Conservation (phyloP, 2,888 invertebrate species). For the Melikaiella ostensackeni region DNA sequence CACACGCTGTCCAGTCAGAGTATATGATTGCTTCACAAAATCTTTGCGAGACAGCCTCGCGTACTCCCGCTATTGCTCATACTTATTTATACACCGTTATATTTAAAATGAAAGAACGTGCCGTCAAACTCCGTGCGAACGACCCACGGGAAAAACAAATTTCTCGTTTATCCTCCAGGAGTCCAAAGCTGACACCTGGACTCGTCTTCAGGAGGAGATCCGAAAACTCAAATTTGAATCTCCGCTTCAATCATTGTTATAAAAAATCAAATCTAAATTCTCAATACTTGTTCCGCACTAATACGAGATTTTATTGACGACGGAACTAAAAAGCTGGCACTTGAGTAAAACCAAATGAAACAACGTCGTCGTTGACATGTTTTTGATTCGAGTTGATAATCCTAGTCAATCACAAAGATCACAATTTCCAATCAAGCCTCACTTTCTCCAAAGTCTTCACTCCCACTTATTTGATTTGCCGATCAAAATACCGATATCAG, state of each 20-base stretch:
- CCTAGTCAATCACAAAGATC: background rate
- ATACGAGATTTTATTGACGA: slow-evolving; percentile 45
- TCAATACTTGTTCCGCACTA: background rate
- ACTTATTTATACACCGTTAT: slow-evolving; percentile 78
- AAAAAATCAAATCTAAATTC: background rate
- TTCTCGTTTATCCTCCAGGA: slow-evolving; percentile 18
- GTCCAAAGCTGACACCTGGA: slow-evolving; percentile 20
- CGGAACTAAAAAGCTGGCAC: slow-evolving; percentile 63
- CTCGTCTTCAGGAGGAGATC: slow-evolving; percentile 47
- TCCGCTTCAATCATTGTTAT: background rate
- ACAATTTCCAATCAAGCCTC: background rate
- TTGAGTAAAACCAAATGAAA: slow-evolving; percentile 57
- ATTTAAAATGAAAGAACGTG: slow-evolving; percentile 76
- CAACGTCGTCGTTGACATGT: slow-evolving; percentile 61
- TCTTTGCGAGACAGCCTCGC: slow-evolving; percentile 66
- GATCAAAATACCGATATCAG: slow-evolving; percentile 38
- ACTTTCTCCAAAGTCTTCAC: slow-evolving; percentile 22
- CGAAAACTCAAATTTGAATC: slow-evolving; percentile 25
- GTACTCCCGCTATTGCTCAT: slow-evolving; percentile 77
- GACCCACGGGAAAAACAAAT: slow-evolving; percentile 38
- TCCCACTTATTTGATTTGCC: slow-evolving; percentile 35
- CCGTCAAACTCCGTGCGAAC: slow-evolving; percentile 49
- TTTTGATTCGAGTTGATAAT: slow-evolving; percentile 33
- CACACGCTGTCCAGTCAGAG: slow-evolving; percentile 47
- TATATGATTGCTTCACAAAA: slow-evolving; percentile 62